Conservation (phyloP, 2,113 vertebrate species). For the human (Homo sapiens) region GRCh38 chr5:45739001-45739500, state of each 20-base stretch:
- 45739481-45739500: not conserved
- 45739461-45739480: not conserved
- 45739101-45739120: not conserved
- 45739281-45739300: not conserved
- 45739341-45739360: not conserved
- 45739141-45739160: not conserved
- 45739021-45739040: constrained; percentile 11
- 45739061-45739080: not conserved
- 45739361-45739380: not conserved
- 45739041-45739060: not conserved
- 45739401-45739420: not conserved
- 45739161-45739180: not conserved
- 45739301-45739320: not conserved
- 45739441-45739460: not conserved
- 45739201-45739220: not conserved
- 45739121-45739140: not conserved
- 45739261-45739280: not conserved
- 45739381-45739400: not conserved
- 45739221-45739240: not conserved
- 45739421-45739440: not conserved
- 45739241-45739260: not conserved
- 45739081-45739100: not conserved
- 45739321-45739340: not conserved
- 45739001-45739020: not conserved
- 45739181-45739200: not conserved